Base-by-base conservation (phyloP, 2,797 vertebrate species). In the Choloepus didactylus region DNA sequence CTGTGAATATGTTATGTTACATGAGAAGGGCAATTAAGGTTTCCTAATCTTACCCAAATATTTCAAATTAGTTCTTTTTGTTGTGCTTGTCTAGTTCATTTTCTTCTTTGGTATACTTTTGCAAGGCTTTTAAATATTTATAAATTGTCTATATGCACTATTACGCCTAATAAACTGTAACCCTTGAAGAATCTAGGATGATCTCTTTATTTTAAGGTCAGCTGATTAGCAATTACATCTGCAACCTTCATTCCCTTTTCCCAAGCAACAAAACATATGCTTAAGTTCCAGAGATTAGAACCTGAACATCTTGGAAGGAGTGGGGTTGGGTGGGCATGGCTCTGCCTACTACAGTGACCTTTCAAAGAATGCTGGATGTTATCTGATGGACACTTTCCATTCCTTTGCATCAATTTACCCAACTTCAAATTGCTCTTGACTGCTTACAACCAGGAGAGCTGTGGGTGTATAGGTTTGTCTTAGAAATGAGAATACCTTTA, bases 31-130 rank as follows among this genome's bases (percentile, higher is more conserved):
- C 15, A 56, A 56, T 56, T 56, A 4, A 19, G 16, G 15, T 84
- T 95, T 64, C 69, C 93, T 41, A 84, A 60, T 46, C 5, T 19
- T 59, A 79, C 64, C 29, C 18, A 87, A 87, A 21, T 82, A 93
- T 14, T 64, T 88, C 91, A 80, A 89, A 80, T 87, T 64, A 72
- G 21, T 89, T 89, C 9, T 76, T 79, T 80, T 75, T 35, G 70
- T 10, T 80, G 29, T 67, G 7, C 10, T 94, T 70, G 27, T 56
- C 54, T 56, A 56, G 18, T 56, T 59, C 25, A 31, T 23, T 91
- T 85, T 80, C 9, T 4, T 95, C 64, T 69, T 70, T 84, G 60
- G 66, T 81, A 80, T 70, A n/a, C 76, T 51, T 75, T 86, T 91
- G 49, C 77, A 94, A 23, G 54, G 38, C 38, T 21, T 95, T 21